These are phyloP conservation scores for Macrocentrus cingulum DNA, from an alignment of 1,140 invertebrate genomes.

Conservation along the genomic window DNA sequence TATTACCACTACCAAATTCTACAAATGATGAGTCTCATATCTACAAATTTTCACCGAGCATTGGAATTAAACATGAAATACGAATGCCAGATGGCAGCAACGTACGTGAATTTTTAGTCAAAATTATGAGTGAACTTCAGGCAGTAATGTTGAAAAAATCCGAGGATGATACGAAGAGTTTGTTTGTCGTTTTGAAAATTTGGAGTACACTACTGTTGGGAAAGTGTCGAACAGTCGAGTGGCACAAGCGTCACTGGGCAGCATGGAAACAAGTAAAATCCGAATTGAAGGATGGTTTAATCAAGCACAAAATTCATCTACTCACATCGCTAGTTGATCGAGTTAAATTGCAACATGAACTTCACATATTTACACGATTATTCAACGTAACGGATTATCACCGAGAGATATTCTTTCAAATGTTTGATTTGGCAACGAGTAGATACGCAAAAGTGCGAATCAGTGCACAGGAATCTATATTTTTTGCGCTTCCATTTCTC, in stretches of 20 bases:
- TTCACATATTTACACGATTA: slow-evolving; percentile 55
- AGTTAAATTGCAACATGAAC: slow-evolving; percentile 69
- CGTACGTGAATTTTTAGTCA: slow-evolving; percentile 61
- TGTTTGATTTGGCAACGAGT: slow-evolving; percentile 69
- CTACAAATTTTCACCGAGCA: slow-evolving; percentile 49
- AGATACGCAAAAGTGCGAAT: slow-evolving; percentile 71
- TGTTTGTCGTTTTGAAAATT: slow-evolving; percentile 60
- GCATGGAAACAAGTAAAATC: slow-evolving; percentile 64
- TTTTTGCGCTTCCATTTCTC: slow-evolving; percentile 57
- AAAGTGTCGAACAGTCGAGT: slow-evolving; percentile 55
- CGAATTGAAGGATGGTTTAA: slow-evolving; percentile 65
- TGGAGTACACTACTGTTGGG: slow-evolving; percentile 65
- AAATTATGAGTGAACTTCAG: slow-evolving; percentile 62
- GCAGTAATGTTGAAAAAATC: slow-evolving; percentile 62
- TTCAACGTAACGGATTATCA: slow-evolving; percentile 63
- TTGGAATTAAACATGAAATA: slow-evolving; percentile 52
- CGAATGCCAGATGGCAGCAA: slow-evolving; percentile 68
- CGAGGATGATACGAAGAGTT: slow-evolving; percentile 77
- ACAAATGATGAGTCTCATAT: slow-evolving; percentile 46
- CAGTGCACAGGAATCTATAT: slow-evolving; percentile 66
- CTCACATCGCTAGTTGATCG: slow-evolving; percentile 68
- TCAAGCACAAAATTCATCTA: slow-evolving; percentile 65
- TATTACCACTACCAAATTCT: slow-evolving; percentile 66
- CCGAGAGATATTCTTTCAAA: slow-evolving; percentile 63
- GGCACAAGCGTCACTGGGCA: slow-evolving; percentile 63